Conservation (phyloP, 2,888 invertebrate genomes). For the Diarsia rubi region DNA sequence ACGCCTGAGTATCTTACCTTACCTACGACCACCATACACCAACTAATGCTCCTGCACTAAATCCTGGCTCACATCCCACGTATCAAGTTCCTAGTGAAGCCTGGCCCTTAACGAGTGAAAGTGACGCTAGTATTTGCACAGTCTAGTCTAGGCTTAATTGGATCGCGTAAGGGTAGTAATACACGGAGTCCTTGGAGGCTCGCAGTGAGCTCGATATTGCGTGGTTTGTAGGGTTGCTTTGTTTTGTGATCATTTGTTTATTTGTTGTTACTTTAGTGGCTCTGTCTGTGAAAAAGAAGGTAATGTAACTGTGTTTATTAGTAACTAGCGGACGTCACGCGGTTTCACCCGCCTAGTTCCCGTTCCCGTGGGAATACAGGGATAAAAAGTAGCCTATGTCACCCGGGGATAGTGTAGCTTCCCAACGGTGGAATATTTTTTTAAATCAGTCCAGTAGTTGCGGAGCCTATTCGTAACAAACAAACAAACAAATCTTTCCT, state of each 20-base stretch:
- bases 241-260: constrained; percentile 25
- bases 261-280: neutral
- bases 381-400: too few species aligned
- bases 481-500: too few species aligned
- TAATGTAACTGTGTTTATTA: too few species aligned
- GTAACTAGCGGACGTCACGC: too few species aligned
- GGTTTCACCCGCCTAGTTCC: too few species aligned
- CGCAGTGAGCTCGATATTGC: constrained; percentile 74
- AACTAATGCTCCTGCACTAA: neutral
- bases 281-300: neutral
- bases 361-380: too few species aligned
- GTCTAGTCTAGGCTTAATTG: constrained; percentile 85
- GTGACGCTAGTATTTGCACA: constrained; percentile 76
- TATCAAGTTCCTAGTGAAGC: constrained; percentile 39
- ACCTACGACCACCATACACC: neutral
- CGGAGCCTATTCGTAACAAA: too few species aligned
- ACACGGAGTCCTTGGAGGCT: constrained; percentile 77
- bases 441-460: too few species aligned
- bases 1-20: neutral
- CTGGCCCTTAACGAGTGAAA: constrained; percentile 42
- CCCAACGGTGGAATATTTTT: too few species aligned
- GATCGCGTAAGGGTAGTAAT: constrained; percentile 82
- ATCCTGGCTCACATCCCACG: constrained; percentile 3
- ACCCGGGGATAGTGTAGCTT: too few species aligned
- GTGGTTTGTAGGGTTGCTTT: constrained; percentile 75